Evolutionary conservation across 2,888 invertebrate species (phyloP), one percentile per base, ranked within the genome.

Genomic region (Doris montereyensis): DNA sequence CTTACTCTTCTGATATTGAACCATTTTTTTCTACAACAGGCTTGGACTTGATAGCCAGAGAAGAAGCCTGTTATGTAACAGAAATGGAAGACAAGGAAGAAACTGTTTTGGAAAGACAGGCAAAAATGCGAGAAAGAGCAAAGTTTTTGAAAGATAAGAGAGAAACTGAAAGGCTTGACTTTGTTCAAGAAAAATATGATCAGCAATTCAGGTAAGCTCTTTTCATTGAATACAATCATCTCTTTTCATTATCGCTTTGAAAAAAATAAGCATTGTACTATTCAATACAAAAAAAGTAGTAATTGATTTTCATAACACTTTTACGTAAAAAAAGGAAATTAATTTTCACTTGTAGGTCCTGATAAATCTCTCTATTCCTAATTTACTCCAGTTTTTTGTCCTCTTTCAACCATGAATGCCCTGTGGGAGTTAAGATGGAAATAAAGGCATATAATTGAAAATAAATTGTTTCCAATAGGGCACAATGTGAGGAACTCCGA

Each of bases 121-220:
- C 90, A 24, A 90, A 89, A 83, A 90, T 91, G 89, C 86, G 90
- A 74, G 88, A 90, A 58, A 81, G 90, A 71, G 91, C 91, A 0
- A 89, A 89, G 79, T 84, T 85, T 52, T 80, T 91, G 35, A 90
- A 89, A 79, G 91, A 90, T 58, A 89, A 87, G 80, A 81, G 91
- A 74, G 91, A 91, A 81, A 71, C 83, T 32, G 91, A 91, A 78
- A 83, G 91, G 74, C 83, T 89, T 52, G 81, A 85, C 41, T 86
- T 89, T 85, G 91, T 91, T 2, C 88, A 90, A 76, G 88, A 90
- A 67, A 91, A 91, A 86, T 87, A 89, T 80, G 90, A 91, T 76
- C 91, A 91, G 81, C 89, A 89, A 79, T 91, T 90, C 85, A 89
- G 91, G 91, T 91, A 81, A 57, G 77, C 73, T n/a, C n/a, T n/a